Conservation (phyloP, 1,140 invertebrate species). For the Neodiprion virginianus region DNA sequence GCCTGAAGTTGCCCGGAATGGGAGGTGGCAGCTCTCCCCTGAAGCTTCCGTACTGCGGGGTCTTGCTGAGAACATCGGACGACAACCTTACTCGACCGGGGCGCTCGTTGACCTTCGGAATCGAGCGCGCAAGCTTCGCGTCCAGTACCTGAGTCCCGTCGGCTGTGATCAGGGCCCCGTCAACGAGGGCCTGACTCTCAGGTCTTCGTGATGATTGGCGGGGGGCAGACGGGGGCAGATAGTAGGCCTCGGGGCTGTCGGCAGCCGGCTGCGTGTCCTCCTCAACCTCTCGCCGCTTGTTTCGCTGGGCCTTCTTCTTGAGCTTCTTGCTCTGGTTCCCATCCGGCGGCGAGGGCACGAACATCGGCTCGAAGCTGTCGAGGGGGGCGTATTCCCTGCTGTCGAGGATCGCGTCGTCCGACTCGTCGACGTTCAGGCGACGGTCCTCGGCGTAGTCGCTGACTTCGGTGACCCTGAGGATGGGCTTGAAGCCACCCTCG, state of each 20-base stretch:
- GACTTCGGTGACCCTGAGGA: conserved; percentile 67
- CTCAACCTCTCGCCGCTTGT: conserved; percentile 37
- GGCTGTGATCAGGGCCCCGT: conserved; percentile 70
- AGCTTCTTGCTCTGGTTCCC: conserved; percentile 56
- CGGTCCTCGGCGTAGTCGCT: conserved; percentile 59
- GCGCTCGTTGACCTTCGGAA: conserved; percentile 56
- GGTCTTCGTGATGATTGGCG: conserved; percentile 44
- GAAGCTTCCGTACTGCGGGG: conserved; percentile 75
- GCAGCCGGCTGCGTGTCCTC: conserved; percentile 68
- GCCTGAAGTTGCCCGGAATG: conserved; percentile 48
- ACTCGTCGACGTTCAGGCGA: conserved; percentile 53
- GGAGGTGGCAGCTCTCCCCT: conserved; percentile 72
- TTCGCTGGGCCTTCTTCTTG: conserved; percentile 54
- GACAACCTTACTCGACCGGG: conserved; percentile 50
- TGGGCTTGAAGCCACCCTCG: conserved; percentile 83
- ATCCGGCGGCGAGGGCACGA: conserved; percentile 74
- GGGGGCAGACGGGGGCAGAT: conserved; percentile 68
- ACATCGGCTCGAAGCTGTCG: conserved; percentile 74
- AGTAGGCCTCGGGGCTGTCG: conserved; percentile 72
- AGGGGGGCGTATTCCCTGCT: conserved; percentile 56
- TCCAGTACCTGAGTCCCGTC: conserved; percentile 76
- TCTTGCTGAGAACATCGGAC: conserved; percentile 65
- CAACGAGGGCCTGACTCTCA: conserved; percentile 54
- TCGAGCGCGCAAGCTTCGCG: conserved; percentile 65
- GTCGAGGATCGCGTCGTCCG: conserved; percentile 62